Evolutionary conservation across 35 echinoderm and acorn worm species (phyloP).

Genomic region (Anneissia japonica): DNA sequence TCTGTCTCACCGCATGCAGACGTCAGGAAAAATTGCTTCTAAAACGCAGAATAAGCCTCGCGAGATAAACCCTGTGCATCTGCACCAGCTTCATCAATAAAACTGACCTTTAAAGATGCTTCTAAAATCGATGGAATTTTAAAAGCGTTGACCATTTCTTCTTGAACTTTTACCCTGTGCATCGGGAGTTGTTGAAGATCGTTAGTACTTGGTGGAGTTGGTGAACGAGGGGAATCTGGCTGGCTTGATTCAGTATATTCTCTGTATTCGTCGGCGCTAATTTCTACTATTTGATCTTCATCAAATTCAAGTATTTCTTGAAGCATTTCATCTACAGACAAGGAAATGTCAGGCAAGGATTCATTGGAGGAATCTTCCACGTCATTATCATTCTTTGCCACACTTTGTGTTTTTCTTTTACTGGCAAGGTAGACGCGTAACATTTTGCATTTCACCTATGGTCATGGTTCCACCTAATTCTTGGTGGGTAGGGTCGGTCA

Average conservation of each 20-base stretch:
- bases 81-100: constrained; percentile 26
- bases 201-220: too few species aligned
- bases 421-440: constrained; percentile 11
- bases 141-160: constrained; percentile 26
- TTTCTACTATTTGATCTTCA: too few species aligned
- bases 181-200: background rate
- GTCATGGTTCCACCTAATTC: background rate
- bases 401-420: background rate
- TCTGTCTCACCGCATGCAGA: constrained; percentile 11
- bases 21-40: constrained; percentile 20
- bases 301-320: too few species aligned
- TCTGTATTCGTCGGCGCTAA: too few species aligned
- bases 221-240: too few species aligned
- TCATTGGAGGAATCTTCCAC: too few species aligned
- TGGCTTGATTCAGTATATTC: too few species aligned
- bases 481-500: constrained; percentile 18
- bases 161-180: constrained; percentile 17
- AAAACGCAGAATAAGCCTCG: constrained; percentile 39
- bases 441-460: constrained; percentile 27
- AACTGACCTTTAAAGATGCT: background rate
- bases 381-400: background rate
- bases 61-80: constrained; percentile 23
- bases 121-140: constrained; percentile 15
- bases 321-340: too few species aligned
- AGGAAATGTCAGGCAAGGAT: too few species aligned